These are phyloP conservation scores for Epinotia demarniana DNA, from an alignment of 2,888 invertebrate genomes.

Conservation along the genomic window DNA sequence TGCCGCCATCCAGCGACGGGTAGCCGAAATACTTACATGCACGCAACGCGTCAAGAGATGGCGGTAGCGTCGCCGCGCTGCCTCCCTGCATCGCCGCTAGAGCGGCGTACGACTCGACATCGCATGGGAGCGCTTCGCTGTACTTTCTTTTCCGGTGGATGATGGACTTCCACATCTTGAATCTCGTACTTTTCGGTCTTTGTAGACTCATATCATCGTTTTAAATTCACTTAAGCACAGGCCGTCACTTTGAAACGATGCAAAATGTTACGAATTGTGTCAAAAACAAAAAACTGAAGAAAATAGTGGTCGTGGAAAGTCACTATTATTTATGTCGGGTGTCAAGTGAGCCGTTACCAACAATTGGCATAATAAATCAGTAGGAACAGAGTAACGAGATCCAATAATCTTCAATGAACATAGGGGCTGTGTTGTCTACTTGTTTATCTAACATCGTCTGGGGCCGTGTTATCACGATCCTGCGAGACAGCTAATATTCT, in stretches of 20 bases:
- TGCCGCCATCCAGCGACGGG: conserved; percentile 67
- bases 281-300: not conserved
- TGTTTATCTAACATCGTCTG: conserved; percentile 51
- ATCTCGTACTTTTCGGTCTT: conserved; percentile 70
- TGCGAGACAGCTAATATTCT: not conserved
- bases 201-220: conserved; percentile 75
- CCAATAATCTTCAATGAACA: conserved; percentile 69
- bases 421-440: conserved; percentile 68
- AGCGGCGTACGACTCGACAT: conserved; percentile 77
- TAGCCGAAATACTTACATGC: conserved; percentile 80
- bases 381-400: conserved; percentile 62
- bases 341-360: conserved; percentile 56
- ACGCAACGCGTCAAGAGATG: conserved; percentile 80
- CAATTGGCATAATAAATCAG: conserved; percentile 73
- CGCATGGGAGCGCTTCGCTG: conserved; percentile 73
- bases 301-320: not conserved
- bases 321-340: conserved; percentile 13
- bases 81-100: conserved; percentile 80
- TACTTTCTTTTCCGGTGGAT: conserved; percentile 79
- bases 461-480: conserved; percentile 2
- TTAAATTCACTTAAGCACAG: conserved; percentile 52
- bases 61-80: conserved; percentile 78
- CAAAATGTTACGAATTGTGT: conserved; percentile 30
- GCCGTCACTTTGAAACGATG: conserved; percentile 8
- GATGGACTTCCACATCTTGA: conserved; percentile 81